phyloP scores from a whole-genome alignment of 2,888 invertebrate genomes.

The Rhopalosiphum nymphaeae region DNA sequence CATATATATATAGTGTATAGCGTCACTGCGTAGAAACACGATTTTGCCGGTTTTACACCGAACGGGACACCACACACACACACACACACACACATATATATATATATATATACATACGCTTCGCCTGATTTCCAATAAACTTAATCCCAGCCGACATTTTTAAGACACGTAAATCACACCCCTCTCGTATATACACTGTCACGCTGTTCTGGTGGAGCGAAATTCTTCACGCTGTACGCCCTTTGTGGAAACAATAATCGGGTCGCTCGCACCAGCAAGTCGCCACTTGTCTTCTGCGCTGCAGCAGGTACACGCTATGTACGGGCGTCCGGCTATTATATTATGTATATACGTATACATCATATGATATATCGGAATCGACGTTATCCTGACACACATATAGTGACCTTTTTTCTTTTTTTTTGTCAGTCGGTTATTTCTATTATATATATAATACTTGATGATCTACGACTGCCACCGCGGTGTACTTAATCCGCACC shows the following conservation, averaged over 20 bases:
- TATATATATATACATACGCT: neutral
- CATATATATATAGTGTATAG: neutral
- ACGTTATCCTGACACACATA: neutral
- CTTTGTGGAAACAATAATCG: neutral
- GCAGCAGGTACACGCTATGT: neutral
- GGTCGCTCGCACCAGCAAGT: neutral
- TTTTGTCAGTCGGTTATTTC: neutral
- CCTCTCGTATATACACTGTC: neutral
- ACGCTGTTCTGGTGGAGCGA: neutral
- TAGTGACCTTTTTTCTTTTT: neutral
- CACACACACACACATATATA: too few relatives aligned
- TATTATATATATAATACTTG: neutral
- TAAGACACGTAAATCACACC: constrained; percentile 15
- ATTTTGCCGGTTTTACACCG: neutral
- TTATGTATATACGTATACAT: neutral
- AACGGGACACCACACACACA: neutral
- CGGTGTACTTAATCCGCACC: neutral
- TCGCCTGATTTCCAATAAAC: neutral
- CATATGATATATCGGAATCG: neutral
- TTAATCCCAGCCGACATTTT: neutral
- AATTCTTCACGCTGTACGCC: neutral
- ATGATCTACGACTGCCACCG: constrained; percentile 11
- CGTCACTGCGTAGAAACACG: neutral
- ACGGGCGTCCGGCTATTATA: neutral
- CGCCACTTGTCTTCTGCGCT: neutral